Evolutionary conservation across 2,113 vertebrate species (phyloP).

Genomic region (Elephantulus edwardii): DNA sequence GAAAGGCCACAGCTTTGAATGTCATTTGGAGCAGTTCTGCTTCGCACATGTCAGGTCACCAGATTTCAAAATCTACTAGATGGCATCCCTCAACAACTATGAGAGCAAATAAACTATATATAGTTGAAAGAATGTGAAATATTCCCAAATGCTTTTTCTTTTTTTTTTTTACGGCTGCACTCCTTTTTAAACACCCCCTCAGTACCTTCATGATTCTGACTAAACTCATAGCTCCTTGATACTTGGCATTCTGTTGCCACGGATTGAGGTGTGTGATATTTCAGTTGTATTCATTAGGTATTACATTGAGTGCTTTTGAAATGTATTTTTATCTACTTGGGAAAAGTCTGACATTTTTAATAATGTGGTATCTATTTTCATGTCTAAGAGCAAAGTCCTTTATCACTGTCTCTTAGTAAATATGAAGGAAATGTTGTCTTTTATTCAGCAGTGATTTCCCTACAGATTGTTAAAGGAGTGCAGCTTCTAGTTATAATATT

Average conservation of each 20-base stretch:
- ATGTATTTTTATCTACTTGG: not conserved
- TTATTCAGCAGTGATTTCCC: not conserved
- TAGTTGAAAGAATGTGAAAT: not conserved
- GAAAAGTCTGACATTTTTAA: not conserved
- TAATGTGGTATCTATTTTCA: not conserved
- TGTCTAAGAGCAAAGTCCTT: not conserved
- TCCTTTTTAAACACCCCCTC: not conserved
- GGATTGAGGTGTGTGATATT: not conserved
- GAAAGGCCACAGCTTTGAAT: no score
- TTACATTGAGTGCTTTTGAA: not conserved
- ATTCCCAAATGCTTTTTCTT: no score
- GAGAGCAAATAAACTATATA: not conserved
- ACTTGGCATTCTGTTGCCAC: not conserved
- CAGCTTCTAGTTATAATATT: not conserved
- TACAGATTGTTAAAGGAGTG: not conserved
- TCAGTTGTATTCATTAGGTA: not conserved
- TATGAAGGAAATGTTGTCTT: not conserved
- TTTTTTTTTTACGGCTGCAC: not conserved
- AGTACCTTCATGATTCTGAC: not conserved
- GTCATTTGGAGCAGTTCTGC: not conserved
- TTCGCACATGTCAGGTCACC: not conserved
- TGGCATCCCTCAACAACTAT: not conserved
- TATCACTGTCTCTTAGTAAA: not conserved
- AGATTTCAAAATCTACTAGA: not conserved
- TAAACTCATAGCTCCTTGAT: not conserved